Conservation (phyloP, 1,140 invertebrate species). For the Anastatus disparis region DNA sequence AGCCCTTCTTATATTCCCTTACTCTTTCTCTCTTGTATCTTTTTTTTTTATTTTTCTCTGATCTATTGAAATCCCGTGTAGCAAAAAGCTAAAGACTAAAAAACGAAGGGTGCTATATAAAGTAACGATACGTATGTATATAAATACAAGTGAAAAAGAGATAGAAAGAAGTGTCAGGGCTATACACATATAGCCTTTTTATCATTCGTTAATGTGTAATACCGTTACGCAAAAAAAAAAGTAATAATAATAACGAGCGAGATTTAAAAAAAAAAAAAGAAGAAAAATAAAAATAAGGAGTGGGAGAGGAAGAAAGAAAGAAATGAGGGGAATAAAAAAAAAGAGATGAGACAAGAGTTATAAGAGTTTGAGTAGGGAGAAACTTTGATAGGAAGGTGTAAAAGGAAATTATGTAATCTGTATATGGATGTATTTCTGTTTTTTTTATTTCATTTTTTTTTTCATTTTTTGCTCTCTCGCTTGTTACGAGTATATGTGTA, state of each 20-base stretch:
- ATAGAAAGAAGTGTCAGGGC: not conserved
- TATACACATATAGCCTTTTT: slow-evolving; percentile 41
- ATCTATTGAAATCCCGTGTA: too few relatives aligned
- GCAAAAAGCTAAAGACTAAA: slow-evolving; percentile 13
- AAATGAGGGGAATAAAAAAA: not conserved
- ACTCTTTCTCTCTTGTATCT: too few relatives aligned
- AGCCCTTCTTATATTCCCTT: too few relatives aligned
- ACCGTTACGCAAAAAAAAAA: slow-evolving; percentile 56
- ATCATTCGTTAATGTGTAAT: slow-evolving; percentile 51
- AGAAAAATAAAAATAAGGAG: slow-evolving; percentile 6
- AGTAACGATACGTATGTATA: too few relatives aligned
- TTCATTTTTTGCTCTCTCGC: not conserved
- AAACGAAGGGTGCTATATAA: too few relatives aligned
- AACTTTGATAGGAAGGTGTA: slow-evolving; percentile 30
- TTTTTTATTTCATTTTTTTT: not conserved
- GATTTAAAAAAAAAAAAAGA: not conserved
- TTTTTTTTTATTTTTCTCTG: too few relatives aligned
- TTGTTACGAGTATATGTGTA: too few relatives aligned
- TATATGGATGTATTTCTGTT: not conserved
- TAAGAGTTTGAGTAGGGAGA: slow-evolving; percentile 26
- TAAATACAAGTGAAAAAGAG: not conserved
- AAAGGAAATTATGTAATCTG: slow-evolving; percentile 22
- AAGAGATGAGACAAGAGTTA: too few relatives aligned
- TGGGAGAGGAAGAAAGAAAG: slow-evolving; percentile 20
- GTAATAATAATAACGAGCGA: slow-evolving; percentile 43